Base-by-base conservation (phyloP, 2,888 invertebrate genomes). In the Girardia tigrina region DNA sequence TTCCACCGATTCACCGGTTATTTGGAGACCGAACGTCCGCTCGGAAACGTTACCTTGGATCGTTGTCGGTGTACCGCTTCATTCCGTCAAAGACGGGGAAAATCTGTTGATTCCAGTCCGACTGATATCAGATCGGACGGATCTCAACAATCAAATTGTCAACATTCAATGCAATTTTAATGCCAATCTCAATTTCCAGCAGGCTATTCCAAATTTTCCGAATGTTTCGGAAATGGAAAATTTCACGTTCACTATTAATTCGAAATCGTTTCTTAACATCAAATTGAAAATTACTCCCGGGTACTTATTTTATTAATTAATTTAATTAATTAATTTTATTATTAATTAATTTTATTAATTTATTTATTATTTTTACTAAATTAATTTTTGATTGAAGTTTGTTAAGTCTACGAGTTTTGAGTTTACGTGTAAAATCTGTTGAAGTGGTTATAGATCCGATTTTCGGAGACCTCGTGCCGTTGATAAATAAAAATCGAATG, bases 61-160 rank as follows among this genome's bases (percentile, higher is more conserved):
- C 4, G n/a, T 56, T 20, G 6, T 56, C n/a, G 56, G 56, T 20
- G 23, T 16, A 20, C 56, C 56, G n/a, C n/a, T 56, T 2, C 23
- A 56, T 56, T 56, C 56, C 23, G 56, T 56, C 20, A 16, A 8
- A 8, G n/a, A 56, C 23, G 4, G 4, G n/a, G 56, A 56, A 56
- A 56, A 56, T 56, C 56, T 56, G n/a, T 56, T 56, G 56, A 56
- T 56, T 56, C 56, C 56, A 56, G 56, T 56, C 23, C 56, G 56
- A 56, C n/a, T 56, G 4, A 2, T 56, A n/a, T 56, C 56, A n/a
- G 8, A 56, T 8, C n/a, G 4, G n/a, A 23, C n/a, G 4, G 56
- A 56, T 56, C n/a, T 56, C 4, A 12, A n/a, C 56, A 56, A 56
- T 56, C 56, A 56, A 56, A 56, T 56, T 23, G 23, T 56, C 23